Conservation (phyloP, 2,797 vertebrate genomes). For the Mareca strepera region DNA sequence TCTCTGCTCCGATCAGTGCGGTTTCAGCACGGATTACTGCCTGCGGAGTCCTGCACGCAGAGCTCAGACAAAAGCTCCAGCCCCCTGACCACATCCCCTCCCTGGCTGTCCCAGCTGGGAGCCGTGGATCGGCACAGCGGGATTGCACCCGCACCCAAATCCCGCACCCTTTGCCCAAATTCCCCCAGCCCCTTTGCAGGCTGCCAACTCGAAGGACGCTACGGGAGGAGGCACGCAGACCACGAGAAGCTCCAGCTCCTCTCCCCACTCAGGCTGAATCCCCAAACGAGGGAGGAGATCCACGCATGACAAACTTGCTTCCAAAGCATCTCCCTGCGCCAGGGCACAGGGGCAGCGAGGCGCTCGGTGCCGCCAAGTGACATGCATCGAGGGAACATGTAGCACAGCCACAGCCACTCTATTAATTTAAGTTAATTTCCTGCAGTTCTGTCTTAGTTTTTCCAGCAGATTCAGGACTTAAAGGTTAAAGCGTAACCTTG, state of each 20-base stretch:
- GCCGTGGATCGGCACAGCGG: not conserved
- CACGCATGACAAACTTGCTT: not conserved
- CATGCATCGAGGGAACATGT: slow-evolving; percentile 29
- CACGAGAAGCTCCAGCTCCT: slow-evolving; percentile 13
- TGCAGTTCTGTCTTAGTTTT: slow-evolving; percentile 74
- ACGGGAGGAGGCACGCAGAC: not conserved
- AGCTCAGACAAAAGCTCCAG: not conserved
- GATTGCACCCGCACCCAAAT: not conserved
- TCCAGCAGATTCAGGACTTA: slow-evolving; percentile 84
- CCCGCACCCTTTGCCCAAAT: not conserved
- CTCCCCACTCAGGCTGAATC: slow-evolving; percentile 3
- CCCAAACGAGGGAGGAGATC: slow-evolving; percentile 1
- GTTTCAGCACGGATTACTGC: not conserved
- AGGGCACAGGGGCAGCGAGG: slow-evolving; percentile 29
- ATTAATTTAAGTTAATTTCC: slow-evolving; percentile 78
- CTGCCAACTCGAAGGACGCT: not conserved
- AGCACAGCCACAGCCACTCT: slow-evolving; percentile 61
- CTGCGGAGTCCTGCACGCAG: not conserved
- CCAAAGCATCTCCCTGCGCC: slow-evolving; percentile 31
- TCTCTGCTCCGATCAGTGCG: not conserved
- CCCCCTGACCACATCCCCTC: not conserved
- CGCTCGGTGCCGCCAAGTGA: not conserved
- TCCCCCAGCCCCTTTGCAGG: not conserved
- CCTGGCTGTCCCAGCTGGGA: not conserved
- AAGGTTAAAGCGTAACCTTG: slow-evolving; percentile 93